Evolutionary conservation across 2,888 invertebrate species (phyloP).

Genomic region (Gonocerus acuteangulatus): DNA sequence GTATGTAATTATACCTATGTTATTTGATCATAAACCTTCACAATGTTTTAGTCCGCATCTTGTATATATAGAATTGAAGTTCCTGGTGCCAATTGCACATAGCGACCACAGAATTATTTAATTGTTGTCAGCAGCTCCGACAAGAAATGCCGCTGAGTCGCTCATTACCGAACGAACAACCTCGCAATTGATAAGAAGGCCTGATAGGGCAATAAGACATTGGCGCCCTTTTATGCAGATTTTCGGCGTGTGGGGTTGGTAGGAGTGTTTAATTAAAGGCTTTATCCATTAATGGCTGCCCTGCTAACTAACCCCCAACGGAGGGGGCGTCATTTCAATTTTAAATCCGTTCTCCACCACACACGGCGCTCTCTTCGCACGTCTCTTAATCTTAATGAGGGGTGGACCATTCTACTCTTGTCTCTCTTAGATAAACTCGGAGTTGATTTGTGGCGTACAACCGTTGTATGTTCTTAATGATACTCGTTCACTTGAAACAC

Average conservation of each 20-base stretch:
- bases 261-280: not conserved
- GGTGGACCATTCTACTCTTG: too few species aligned
- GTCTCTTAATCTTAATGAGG: conserved; percentile 11
- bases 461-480: too few species aligned
- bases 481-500: too few species aligned
- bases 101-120: too few species aligned
- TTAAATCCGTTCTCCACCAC: conserved; percentile 16
- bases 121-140: too few species aligned
- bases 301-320: not conserved
- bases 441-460: not conserved
- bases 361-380: conserved; percentile 2
- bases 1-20: too few species aligned
- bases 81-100: too few species aligned
- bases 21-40: too few species aligned
- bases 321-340: conserved; percentile 14
- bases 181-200: not conserved
- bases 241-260: conserved; percentile 9
- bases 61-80: too few species aligned
- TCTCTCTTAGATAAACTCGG: not conserved
- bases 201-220: not conserved
- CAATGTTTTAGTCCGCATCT: too few species aligned
- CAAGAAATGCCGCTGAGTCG: too few species aligned
- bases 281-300: not conserved
- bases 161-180: too few species aligned
- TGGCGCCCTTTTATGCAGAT: conserved; percentile 10